Evolutionary conservation across 2,797 vertebrate genomes (phyloP), one percentile per base, ranked within the genome.

Genomic region (Gastrophryne carolinensis): DNA sequence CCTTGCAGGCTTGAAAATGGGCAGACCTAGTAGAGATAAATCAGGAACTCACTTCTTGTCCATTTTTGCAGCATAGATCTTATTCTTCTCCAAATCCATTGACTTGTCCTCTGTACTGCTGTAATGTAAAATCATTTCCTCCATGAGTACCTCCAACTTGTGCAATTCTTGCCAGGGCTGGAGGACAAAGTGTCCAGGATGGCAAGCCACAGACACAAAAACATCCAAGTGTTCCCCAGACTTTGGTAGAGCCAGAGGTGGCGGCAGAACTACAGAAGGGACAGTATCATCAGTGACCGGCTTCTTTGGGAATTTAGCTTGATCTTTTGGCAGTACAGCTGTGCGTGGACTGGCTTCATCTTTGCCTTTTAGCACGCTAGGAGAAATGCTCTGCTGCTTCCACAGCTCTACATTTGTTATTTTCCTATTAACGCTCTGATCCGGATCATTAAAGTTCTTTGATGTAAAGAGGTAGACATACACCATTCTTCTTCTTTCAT

Each of bases 121-220:
- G 79, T 98, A 98, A 78, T 92, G 91, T 2, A 98, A 89, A 52
- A 96, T 89, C 97, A 99, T 98, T 85, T 98, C 95, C 44, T 95
- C 96, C 94, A 96, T 96, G 53, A 99, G 78, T 47, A 94, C 90
- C 12, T 93, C 92, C 80, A 99, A 87, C 47, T 95, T 96, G 81
- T 94, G 94, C n/a, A 96, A 87, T 69, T 96, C 92, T 79, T 95
- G 90, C 96, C 95, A 97, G 0, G 89, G 91, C 85, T 98, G 97
- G 79, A 98, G 84, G 80, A 98, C 91, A 79, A 99, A 99, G 85
- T 98, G 91, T 27, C 95, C 95, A 0, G 97, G 97, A 81, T 98
- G 96, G 80, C 93, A 97, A 32, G 94, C 97, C 81, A 96, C 91
- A 0, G 94, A 91, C 69, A 98, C 91, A 1, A 92, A 96, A 52